Conservation (phyloP, 2,888 invertebrate genomes). For the Hipparchia sbordonii region DNA sequence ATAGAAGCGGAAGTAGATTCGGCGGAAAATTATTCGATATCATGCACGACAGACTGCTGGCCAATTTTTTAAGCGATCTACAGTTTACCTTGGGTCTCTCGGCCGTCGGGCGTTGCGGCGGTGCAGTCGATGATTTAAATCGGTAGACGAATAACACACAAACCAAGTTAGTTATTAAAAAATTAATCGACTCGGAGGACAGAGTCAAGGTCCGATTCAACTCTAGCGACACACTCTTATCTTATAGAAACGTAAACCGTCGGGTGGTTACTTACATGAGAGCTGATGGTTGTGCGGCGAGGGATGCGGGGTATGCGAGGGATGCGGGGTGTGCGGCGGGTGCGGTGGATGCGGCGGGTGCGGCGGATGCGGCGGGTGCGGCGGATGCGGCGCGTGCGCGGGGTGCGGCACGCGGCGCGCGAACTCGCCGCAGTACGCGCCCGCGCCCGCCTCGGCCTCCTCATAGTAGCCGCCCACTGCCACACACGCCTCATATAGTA, state of each 20-base stretch:
- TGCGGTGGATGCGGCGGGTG: slow-evolving; percentile 44
- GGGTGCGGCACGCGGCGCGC: slow-evolving; percentile 64
- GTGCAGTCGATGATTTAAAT: slow-evolving; percentile 16
- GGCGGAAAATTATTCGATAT: slow-evolving; percentile 36
- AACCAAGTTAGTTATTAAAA: slow-evolving; percentile 17
- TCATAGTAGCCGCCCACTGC: slow-evolving; percentile 81
- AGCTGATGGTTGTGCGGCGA: slow-evolving; percentile 61
- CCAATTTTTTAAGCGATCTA: slow-evolving; percentile 31
- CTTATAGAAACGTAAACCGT: slow-evolving; percentile 5
- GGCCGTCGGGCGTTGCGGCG: slow-evolving; percentile 18
- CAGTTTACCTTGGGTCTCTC: slow-evolving; percentile 31
- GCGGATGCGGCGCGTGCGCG: slow-evolving; percentile 52
- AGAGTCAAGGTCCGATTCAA: background rate
- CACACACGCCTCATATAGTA: slow-evolving; percentile 71
- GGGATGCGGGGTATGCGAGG: slow-evolving; percentile 44
- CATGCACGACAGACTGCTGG: slow-evolving; percentile 40
- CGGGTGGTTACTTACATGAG: slow-evolving; percentile 64
- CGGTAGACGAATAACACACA: slow-evolving; percentile 17
- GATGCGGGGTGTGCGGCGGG: slow-evolving; percentile 55
- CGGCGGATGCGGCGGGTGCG: slow-evolving; percentile 44
- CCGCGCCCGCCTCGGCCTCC: slow-evolving; percentile 63
- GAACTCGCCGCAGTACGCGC: slow-evolving; percentile 70
- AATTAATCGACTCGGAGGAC: background rate
- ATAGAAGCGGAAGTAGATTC: slow-evolving; percentile 37
- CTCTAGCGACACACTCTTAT: background rate